Evolutionary conservation across 2,113 vertebrate species (phyloP).

Genomic region (Leucoraja erinaceus): DNA sequence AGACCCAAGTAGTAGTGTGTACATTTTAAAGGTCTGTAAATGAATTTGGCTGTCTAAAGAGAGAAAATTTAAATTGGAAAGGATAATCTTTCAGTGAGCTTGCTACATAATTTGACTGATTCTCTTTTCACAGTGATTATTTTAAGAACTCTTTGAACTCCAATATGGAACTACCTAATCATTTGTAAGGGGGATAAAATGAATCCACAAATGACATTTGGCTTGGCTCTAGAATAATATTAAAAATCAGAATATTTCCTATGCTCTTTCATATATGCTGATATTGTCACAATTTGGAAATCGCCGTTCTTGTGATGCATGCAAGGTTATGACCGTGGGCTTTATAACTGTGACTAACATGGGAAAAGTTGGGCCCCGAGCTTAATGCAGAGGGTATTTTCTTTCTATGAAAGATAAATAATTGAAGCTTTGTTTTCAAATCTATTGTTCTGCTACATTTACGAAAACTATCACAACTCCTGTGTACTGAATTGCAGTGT

Average conservation of each 20-base stretch:
- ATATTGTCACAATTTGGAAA: not conserved
- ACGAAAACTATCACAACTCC: not conserved
- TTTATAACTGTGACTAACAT: not conserved
- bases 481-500: conserved; percentile 28
- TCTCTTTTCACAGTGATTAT: not conserved
- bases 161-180: not conserved
- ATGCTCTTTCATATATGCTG: not conserved
- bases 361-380: not conserved
- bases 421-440: conserved; percentile 28
- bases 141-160: not conserved
- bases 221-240: not conserved
- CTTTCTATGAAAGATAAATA: conserved; percentile 37
- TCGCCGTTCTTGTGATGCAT: not conserved
- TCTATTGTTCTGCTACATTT: not conserved
- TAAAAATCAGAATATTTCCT: not conserved
- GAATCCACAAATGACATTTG: not conserved
- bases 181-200: not conserved
- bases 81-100: not conserved
- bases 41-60: not conserved
- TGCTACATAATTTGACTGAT: not conserved
- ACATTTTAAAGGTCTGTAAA: not conserved
- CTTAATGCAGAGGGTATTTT: conserved; percentile 4
- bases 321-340: not conserved
- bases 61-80: not conserved
- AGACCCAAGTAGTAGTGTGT: not conserved